Base-by-base conservation (phyloP, 2,113 vertebrate species). In the Callorhinus ursinus region DNA sequence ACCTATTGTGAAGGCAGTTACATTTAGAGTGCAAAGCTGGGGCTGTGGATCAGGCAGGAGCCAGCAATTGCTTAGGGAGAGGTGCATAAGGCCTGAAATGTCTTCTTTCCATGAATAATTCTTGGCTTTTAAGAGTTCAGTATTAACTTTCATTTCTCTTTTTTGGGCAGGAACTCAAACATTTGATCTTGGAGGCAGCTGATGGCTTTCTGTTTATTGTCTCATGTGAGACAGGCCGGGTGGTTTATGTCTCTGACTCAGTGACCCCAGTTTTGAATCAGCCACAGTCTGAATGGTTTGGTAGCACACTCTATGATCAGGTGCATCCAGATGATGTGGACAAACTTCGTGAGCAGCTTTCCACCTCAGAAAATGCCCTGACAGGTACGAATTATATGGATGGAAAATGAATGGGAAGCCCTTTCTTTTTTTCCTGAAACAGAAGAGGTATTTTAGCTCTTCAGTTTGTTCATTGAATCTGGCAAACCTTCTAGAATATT, bases 151-250 rank as follows among this genome's bases (percentile, higher is more conserved):
- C 86, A 49, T 87, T 96, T 96, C 8, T 95, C 55, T 33, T 88
- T 18, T 53, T 96, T 96, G 84, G 13, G 5, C 92, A 99, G 99
- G 99, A 99, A 7, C 98, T 99, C 91, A 99, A 99, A 93, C 99
- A 99, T 98, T 98, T 99, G 96, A 99, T 99, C 95, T 98, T 99
- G 79, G 99, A 99, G 97, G 99, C 99, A 0, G 99, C 99, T 0
- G 99, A 99, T 0, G 99, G 99, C 33, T 99, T 99, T 98, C 99
- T 99, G 55, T 99, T 99, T 65, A 99, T 99, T 49, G 99, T 99
- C 93, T 99, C 99, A 0, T 99, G 99, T 53, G 99, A 99, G 98
- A 99, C 99, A 0, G 99, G 99, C 0, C 98, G 99, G 2, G 98
- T 99, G 71, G 99, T 99, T 0, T 99, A 99, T 0, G 99, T 99